Conservation (phyloP, 1,140 invertebrate genomes). For the Matsumurasca onukii region DNA sequence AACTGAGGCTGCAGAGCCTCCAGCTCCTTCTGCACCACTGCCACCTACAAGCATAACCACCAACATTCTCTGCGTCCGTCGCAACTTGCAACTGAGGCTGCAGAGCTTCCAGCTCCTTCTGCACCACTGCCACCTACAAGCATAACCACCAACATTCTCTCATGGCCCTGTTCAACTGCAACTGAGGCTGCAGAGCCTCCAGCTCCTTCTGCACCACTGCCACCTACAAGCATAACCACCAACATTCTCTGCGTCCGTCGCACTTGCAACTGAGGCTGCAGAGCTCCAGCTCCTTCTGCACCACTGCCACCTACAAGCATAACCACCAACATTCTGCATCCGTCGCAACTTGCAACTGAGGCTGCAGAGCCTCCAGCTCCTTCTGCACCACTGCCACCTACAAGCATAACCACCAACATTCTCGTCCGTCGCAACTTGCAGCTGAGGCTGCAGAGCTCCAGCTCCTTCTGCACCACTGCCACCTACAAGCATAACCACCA, state of each 20-base stretch:
- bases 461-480: conserved; percentile 77
- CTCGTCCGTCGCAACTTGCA: conserved; percentile 79
- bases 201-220: conserved; percentile 19
- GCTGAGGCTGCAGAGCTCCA: conserved; percentile 80
- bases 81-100: conserved; percentile 85
- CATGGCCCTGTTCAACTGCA: conserved; percentile 78
- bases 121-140: conserved; percentile 20
- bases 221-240: no score
- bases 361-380: conserved; percentile 59
- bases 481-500: conserved; percentile 76
- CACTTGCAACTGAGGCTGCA: no score
- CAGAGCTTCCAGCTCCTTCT: conserved; percentile 47
- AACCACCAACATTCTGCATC: no score
- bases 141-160: no score
- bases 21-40: conserved; percentile 20
- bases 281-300: conserved; percentile 19
- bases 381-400: conserved; percentile 20
- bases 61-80: conserved; percentile 82
- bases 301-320: conserved; percentile 22
- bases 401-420: no score
- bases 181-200: conserved; percentile 70
- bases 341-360: conserved; percentile 81
- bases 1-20: conserved; percentile 75
- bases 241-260: no score
- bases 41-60: conserved; percentile 62